Base-by-base conservation (phyloP, 1,140 invertebrate species). In the Diachasmimorpha longicaudata region DNA sequence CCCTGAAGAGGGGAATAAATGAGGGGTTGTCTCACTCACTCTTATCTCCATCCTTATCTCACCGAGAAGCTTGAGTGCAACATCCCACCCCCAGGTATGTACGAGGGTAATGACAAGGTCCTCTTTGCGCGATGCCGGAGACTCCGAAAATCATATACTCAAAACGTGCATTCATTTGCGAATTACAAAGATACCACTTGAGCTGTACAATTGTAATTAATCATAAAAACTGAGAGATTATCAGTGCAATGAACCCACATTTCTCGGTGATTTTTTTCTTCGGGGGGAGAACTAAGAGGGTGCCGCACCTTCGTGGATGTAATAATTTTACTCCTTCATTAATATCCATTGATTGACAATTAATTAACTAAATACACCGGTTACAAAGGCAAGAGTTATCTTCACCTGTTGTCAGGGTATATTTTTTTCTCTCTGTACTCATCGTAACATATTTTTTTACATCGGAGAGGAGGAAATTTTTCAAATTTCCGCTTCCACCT, bases 1-100 rank as follows among this genome's bases (percentile, higher is more conserved):
- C 81, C 77, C 31, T 66, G 69, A 77, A 78, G 77, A 80, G 79
- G 74, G 39, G 79, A 77, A 79, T 78, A 83, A 84, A 85, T 81
- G 79, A 82, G 73, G 79, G 82, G 80, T 80, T 82, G 74, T 77
- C 77, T 80, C 72, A 48, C 19, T 73, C 77, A 48, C 63, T 72
- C 39, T 75, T 31, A 72, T 66, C 19, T 67, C 37, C n/a, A 8
- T 67, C 19, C 23, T 31, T 63, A 52, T 76, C 44, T 66, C 63
- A 67, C 77, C 63, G 25, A 74, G 11, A 48, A 66, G 44, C 55
- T 58, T 58, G 68, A 48, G 42, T 72, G 39, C 52, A 66, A 46
- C 42, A 19, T 68, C 14, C 70, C 44, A 19, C 52, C 63, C 11
- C 46, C 42, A 58, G 37, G 16, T 58, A 25, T 58, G 23, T 37